Percentiles rank a stretch among this genome's conserved stretches.
Conservation (phyloP, 2,113 vertebrate genomes). For the Probosciger aterrimus region DNA sequence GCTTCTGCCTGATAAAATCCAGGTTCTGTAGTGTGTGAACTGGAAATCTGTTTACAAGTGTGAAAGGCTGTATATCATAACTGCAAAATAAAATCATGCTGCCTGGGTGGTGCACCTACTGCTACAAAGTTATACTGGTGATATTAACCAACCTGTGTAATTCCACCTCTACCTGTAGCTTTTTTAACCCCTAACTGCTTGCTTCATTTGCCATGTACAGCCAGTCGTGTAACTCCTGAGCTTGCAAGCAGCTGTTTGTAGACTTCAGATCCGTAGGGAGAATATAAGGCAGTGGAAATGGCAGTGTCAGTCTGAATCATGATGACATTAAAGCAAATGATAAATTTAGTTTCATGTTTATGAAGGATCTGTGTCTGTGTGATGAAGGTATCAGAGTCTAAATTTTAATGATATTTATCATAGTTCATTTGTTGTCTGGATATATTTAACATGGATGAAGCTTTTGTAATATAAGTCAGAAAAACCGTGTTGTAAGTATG, state of each 20-base stretch:
- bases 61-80: background rate
- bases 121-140: background rate
- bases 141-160: background rate
- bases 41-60: background rate
- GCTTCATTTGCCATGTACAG: background rate
- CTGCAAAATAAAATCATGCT: background rate
- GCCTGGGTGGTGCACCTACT: fast-evolving
- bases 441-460: background rate
- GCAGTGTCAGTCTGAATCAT: background rate
- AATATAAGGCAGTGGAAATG: constrained; percentile 1
- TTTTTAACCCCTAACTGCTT: background rate
- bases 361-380: background rate
- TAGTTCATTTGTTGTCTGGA: background rate
- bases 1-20: background rate
- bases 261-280: background rate
- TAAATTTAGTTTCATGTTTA: background rate
- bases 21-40: background rate
- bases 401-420: background rate
- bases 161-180: background rate
- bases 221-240: background rate
- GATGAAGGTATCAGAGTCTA: background rate
- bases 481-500: background rate
- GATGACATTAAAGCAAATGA: background rate
- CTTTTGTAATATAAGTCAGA: background rate
- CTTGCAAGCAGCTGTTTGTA: background rate